These are phyloP conservation scores for Coboldia fuscipes DNA, from an alignment of 1,140 invertebrate species.

Conservation along the genomic window DNA sequence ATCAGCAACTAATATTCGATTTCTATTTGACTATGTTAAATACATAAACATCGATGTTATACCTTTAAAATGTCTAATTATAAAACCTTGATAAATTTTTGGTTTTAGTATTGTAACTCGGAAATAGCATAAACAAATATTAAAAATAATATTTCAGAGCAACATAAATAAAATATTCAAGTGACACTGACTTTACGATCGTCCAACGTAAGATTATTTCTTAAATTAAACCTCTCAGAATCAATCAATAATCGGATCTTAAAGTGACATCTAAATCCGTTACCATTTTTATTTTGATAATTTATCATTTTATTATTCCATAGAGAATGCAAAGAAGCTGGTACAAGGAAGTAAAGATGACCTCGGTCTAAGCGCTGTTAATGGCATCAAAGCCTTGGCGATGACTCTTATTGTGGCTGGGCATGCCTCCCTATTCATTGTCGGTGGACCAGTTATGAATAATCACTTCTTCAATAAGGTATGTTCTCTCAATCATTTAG, in stretches of 20 bases:
- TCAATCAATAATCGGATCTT: constrained; percentile 4
- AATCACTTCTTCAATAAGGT: constrained; percentile 33
- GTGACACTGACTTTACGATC: too few relatives aligned
- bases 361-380: constrained; percentile 35
- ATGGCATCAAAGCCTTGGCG: constrained; percentile 37
- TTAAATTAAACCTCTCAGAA: constrained; percentile 2
- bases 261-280: constrained; percentile 25
- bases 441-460: constrained; percentile 39
- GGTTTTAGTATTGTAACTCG: too few relatives aligned
- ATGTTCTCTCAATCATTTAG: constrained; percentile 3
- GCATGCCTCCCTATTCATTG: constrained; percentile 35
- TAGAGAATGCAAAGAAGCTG: constrained; percentile 32
- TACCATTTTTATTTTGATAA: constrained; percentile 37
- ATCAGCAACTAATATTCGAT: too few relatives aligned
- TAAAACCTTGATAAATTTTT: too few relatives aligned
- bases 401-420: constrained; percentile 39
- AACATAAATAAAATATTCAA: too few relatives aligned
- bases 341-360: constrained; percentile 24
- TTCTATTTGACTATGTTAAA: too few relatives aligned
- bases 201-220: constrained; percentile 10
- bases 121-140: too few relatives aligned
- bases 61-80: too few relatives aligned
- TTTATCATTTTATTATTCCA: constrained; percentile 31
- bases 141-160: too few relatives aligned
- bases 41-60: too few relatives aligned